Evolutionary conservation across 2,888 invertebrate species (phyloP), one percentile per base, ranked within the genome.

Genomic region (Macaria liturata): DNA sequence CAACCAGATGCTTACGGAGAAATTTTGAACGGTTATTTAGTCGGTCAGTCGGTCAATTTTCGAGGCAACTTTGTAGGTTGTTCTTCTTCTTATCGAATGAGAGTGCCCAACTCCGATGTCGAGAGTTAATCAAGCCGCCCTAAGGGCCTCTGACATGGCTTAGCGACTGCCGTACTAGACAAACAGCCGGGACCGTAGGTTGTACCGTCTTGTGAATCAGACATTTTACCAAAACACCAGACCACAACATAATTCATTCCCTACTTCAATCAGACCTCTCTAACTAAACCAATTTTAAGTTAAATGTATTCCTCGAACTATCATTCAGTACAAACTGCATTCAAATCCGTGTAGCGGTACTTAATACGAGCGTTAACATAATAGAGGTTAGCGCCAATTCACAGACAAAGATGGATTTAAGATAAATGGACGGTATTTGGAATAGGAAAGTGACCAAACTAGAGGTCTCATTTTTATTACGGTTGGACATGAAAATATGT

Each of bases 391-490:
- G 40, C 30, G 49, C 20, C 47, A 20, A 46, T 55, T 32, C 49
- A 30, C 42, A 40, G 48, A 55, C 51, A 55, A 54, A 59, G 58
- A 54, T 49, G 45, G 32, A 57, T 57, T 44, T 31, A 50, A 50
- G 54, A 54, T 52, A 46, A 53, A 53, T 57, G 43, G 47, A 48
- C 43, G 45, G 54, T 48, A 52, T 59, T 59, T 45, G 48, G 55
- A 48, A 52, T 59, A 59, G 30, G 59, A 59, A 59, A 59, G 59
- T 59, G 59, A 52, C 55, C 59, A 42, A 59, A 59, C 59, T 49
- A 52, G 55, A 52, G 32, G 48, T 51, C 55, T 31, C 48, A 55
- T 59, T 59, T 55, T 48, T 52, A 49, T 48, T 52, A 59, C 55
- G 50, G 46, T 49, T 52, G n/a, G 42, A 42, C 59, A 48, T 44